A percentile compares a stretch with the other conserved stretches of the same genome.
phyloP scores from a whole-genome alignment of 2,888 invertebrate genomes.

The Chrysolina haemoptera region DNA sequence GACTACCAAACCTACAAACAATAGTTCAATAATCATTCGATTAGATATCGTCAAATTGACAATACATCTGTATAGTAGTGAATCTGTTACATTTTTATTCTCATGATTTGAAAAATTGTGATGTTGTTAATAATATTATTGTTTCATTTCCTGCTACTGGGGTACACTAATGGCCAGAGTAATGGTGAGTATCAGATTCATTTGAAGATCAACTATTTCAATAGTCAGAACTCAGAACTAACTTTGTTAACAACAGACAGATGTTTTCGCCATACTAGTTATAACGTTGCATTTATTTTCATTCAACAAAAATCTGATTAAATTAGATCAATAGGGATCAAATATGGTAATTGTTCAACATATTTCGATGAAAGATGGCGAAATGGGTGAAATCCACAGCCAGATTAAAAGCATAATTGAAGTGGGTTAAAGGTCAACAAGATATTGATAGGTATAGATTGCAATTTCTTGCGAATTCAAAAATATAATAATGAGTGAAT shows the following conservation, averaged over 20 bases:
- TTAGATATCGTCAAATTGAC: conserved; percentile 25
- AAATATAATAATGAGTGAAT: too few species aligned
- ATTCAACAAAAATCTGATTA: too few species aligned
- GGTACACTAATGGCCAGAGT: not conserved
- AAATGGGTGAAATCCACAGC: not conserved
- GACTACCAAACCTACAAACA: conserved; percentile 24
- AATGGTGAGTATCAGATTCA: not conserved
- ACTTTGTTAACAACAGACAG: too few species aligned
- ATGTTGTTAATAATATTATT: conserved; percentile 12
- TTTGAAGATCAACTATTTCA: not conserved
- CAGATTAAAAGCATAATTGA: not conserved
- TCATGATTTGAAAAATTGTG: conserved; percentile 1
- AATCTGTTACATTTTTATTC: not conserved
- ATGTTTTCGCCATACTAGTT: too few species aligned
- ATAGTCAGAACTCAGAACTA: too few species aligned
- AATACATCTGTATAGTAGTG: not conserved
- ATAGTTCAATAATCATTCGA: conserved; percentile 19
- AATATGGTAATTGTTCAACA: too few species aligned
- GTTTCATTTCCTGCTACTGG: not conserved
- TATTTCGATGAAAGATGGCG: too few species aligned
- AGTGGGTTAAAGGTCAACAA: not conserved
- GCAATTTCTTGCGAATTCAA: too few species aligned
- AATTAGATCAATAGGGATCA: too few species aligned
- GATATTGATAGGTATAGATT: too few species aligned
- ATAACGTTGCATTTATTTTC: too few species aligned